Base-by-base conservation (phyloP, 2,797 vertebrate genomes). In the Periophthalmus magnuspinnatus region DNA sequence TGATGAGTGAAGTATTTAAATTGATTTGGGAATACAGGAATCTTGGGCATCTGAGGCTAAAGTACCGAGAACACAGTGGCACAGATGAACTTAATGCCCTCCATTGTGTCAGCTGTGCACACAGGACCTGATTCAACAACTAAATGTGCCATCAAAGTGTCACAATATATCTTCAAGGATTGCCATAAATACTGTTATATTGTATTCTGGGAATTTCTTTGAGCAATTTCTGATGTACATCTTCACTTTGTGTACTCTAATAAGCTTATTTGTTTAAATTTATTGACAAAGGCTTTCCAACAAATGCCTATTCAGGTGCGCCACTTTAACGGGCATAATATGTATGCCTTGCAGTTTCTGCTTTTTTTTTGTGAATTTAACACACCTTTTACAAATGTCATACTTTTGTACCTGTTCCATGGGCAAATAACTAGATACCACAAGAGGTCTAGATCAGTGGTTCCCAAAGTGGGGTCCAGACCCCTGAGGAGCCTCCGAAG, bases 11-110 rank as follows among this genome's bases (percentile, higher is more conserved):
- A 71, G 62, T 65, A 50, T 71, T 70, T 33, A 71, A 75, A 81
- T 76, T 76, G 72, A 77, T 80, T 64, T 83, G 75, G 84, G 82
- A 84, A 82, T 80, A 76, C 57, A 36, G 72, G 81, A 84, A 84
- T 86, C 77, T 68, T 50, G 69, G 52, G 58, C 52, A 55, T 69
- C 72, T 69, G 60, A 36, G 10, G 22, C 62, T 45, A 22, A 22
- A 71, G 38, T 56, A 67, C 17, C 57, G 56, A 70, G 36, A 67
- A 71, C 75, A 68, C 16, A 33, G 22, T 60, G 19, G 14, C 33
- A 71, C 47, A 38, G 8, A 58, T 69, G 38, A 58, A 32, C 32
- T n/a, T 52, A 41, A 47, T 48, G 50, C 36, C 50, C 58, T 32
- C 17, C 34, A 57, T 55, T 65, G n/a, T 41, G 60, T 2, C 65